phyloP scores from a whole-genome alignment of 1,140 invertebrate genomes.

The Nixonia krombeini region DNA sequence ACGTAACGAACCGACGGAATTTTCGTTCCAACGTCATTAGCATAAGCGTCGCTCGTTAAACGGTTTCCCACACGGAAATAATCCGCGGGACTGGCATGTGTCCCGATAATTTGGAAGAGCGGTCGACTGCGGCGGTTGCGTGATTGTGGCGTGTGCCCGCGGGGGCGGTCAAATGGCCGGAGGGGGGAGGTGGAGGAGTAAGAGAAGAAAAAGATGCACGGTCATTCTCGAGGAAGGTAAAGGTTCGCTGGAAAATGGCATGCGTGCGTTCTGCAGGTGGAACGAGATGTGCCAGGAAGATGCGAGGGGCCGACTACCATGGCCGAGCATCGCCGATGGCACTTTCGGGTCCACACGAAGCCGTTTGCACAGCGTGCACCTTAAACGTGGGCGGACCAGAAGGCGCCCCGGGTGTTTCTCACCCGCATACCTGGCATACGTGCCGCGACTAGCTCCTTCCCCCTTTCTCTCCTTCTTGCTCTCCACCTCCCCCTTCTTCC shows the following conservation, averaged over 20 bases:
- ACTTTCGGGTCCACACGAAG: slow-evolving; percentile 23
- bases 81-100: slow-evolving; percentile 35
- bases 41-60: slow-evolving; percentile 17
- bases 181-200: slow-evolving; percentile 3
- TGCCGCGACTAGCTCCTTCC: slow-evolving; percentile 31
- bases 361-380: slow-evolving; percentile 45
- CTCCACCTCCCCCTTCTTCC: slow-evolving; percentile 1
- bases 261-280: slow-evolving; percentile 52
- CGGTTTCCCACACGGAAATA: slow-evolving; percentile 48
- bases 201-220: slow-evolving; percentile 3
- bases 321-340: slow-evolving; percentile 33
- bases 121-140: slow-evolving; percentile 54
- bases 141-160: slow-evolving; percentile 68
- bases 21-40: too few relatives aligned
- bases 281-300: slow-evolving; percentile 25
- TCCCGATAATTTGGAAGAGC: slow-evolving; percentile 38
- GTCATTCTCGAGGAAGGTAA: slow-evolving; percentile 24
- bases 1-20: too few relatives aligned
- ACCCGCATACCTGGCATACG: slow-evolving; percentile 67
- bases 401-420: slow-evolving; percentile 62
- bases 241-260: slow-evolving; percentile 35
- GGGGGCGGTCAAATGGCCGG: slow-evolving; percentile 53
- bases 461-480: slow-evolving; percentile 16
- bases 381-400: slow-evolving; percentile 65
- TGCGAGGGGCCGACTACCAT: slow-evolving; percentile 24